phyloP scores from a whole-genome alignment of 2,113 vertebrate genomes.

The Festucalex cinctus region DNA sequence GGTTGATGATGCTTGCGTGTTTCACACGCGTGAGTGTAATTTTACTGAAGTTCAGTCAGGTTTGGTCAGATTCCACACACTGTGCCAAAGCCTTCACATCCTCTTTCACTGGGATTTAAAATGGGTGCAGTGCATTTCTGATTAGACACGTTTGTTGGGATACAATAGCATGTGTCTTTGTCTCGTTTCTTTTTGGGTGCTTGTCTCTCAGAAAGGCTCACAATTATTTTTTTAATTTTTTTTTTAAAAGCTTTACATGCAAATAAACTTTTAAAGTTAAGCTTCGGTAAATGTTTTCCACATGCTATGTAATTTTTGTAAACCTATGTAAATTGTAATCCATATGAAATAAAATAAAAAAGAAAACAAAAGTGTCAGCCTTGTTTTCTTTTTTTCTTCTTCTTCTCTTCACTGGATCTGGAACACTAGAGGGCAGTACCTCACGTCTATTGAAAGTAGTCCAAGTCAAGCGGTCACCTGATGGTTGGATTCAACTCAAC shows the following conservation, averaged over 20 bases:
- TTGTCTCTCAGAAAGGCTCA: too few species aligned
- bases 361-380: too few species aligned
- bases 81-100: not conserved
- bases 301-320: not conserved
- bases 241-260: not conserved
- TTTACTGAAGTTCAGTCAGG: not conserved
- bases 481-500: too few species aligned
- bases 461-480: not conserved
- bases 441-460: not conserved
- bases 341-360: slow-evolving; percentile 5
- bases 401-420: not conserved
- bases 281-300: not conserved
- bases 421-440: slow-evolving; percentile 41
- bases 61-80: slow-evolving; percentile 7
- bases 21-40: not conserved
- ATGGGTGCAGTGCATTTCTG: not conserved
- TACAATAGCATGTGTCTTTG: not conserved
- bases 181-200: too few species aligned
- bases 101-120: not conserved
- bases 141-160: not conserved
- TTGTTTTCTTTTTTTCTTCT: too few species aligned
- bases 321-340: not conserved
- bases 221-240: too few species aligned
- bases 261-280: not conserved
- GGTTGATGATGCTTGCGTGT: not conserved